Evolutionary conservation across 2,797 vertebrate species (phyloP), one percentile per base, ranked within the genome.

Genomic region (Phrynocephalus vlangalii): DNA sequence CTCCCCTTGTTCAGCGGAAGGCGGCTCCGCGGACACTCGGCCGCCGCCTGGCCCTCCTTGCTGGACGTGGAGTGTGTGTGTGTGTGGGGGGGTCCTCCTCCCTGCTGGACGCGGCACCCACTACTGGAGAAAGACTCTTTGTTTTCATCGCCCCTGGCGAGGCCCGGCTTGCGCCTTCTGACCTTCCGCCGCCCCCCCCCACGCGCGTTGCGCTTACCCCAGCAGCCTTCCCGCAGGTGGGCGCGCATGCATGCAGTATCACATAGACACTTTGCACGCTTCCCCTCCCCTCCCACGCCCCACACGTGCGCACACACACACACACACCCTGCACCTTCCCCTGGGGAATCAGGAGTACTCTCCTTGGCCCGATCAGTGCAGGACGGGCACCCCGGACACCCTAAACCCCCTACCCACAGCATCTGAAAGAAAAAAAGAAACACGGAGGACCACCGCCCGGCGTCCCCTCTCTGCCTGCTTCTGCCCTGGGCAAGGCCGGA

Each of bases 281-380:
- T 33, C 67, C 60, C 60, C 60, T 20, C 60, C 13, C 16, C 22
- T 52, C 76, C 28, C 26, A 0, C 0, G 3, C 13, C 33, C 52
- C 38, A 6, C 6, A 2, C 0, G 1, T 1, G 20, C n/a, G 1
- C 5, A 3, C 4, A 10, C 9, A 63, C 4, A 10, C 9, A 63
- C 22, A 0, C 26, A 10, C 81, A 44, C 10, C 5, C 11, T 6
- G 26, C 7, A 6, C 3, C 5, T 20, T 1, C 50, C 60, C 20
- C 67, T 3, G 20, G 63, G 6, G 52, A 82, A n/a, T 24, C 11
- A 38, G 66, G 7, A 63, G 86, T 87, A 89, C 76, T 81, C 72
- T 11, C 28, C 11, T 50, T 82, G 84, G 44, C 66, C 24, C 33
- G 33, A 87, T 71, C 78, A 0, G 0, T 7, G 75, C 67, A 75